Base-by-base conservation (phyloP, 2,113 vertebrate genomes). In the Ifrita kowaldi region DNA sequence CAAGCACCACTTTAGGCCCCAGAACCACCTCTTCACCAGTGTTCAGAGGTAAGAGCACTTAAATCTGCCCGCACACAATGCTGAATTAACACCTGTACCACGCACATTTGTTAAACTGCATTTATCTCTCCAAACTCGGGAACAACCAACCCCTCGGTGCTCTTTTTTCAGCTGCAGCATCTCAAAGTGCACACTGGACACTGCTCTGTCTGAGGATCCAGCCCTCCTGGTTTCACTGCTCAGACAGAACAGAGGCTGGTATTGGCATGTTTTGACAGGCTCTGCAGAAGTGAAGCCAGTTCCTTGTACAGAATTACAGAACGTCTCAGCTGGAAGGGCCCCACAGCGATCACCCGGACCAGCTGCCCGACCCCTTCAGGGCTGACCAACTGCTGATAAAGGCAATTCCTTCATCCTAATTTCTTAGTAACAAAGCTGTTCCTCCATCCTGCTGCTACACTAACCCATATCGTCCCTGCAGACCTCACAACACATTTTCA, bases 341-440 rank as follows among this genome's bases (percentile, higher is more conserved):
- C 13, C 41, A 46, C 28, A 64, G 1, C 0, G 0, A 27, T 11
- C 50, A n/a, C 9, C 24, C 35, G 21, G n/a, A 11, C 10, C 44
- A 47, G 27, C 30, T 64, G 33, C 50, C 22, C 13, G 6, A 22
- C 14, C 22, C 46, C 18, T 14, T 21, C n/a, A 53, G 41, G 0
- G 0, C n/a, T 57, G 22, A n/a, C 22, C 56, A 41, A 3, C 10
- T 32, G 30, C 22, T 47, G 14, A 6, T 4, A 11, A 22, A 49
- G 13, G 16, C 3, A 2, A 27, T 35, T 69, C 16, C 28, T 33
- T 39, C 71, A 62, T 21, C 23, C 33, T 2, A 11, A 8, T 26
- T 55, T 27, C 30, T 55, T 7, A 49, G 7, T 6, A 35, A 44
- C 27, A 67, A 32, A 70, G 27, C 20, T 56, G 60, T 17, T 26